Conservation (phyloP, 2,113 vertebrate species). For the Equus przewalskii region DNA sequence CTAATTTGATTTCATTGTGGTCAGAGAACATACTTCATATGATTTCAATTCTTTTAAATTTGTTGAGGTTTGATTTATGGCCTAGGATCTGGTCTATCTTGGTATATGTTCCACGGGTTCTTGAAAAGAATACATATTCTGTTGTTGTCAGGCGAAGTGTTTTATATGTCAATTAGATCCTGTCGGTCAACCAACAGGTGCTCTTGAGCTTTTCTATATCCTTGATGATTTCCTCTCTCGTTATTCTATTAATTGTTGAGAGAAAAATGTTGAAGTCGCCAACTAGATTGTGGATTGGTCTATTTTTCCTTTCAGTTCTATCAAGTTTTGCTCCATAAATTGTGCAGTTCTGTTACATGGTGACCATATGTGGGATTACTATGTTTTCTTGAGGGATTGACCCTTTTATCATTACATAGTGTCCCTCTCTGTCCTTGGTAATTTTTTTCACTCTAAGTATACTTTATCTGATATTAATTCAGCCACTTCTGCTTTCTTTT, state of each 20-base stretch:
- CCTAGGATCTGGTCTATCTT: background rate
- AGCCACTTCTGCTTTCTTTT: background rate
- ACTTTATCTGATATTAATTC: background rate
- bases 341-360: background rate
- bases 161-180: background rate
- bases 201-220: background rate
- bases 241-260: background rate
- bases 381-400: background rate
- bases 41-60: slow-evolving; percentile 32
- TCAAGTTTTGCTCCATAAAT: background rate
- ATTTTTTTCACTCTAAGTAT: slow-evolving; percentile 36
- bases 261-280: background rate
- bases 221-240: background rate
- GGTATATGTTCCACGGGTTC: background rate
- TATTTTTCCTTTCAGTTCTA: slow-evolving; percentile 6
- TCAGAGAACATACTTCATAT: background rate
- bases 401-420: background rate
- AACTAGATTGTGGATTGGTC: background rate
- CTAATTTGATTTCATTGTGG: background rate
- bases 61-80: slow-evolving; percentile 35
- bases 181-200: background rate
- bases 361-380: background rate
- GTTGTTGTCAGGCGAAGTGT: background rate
- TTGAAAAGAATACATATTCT: background rate
- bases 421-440: background rate